Base-by-base conservation (phyloP, 2,113 vertebrate species). In the Neodontobutis hainanensis region DNA sequence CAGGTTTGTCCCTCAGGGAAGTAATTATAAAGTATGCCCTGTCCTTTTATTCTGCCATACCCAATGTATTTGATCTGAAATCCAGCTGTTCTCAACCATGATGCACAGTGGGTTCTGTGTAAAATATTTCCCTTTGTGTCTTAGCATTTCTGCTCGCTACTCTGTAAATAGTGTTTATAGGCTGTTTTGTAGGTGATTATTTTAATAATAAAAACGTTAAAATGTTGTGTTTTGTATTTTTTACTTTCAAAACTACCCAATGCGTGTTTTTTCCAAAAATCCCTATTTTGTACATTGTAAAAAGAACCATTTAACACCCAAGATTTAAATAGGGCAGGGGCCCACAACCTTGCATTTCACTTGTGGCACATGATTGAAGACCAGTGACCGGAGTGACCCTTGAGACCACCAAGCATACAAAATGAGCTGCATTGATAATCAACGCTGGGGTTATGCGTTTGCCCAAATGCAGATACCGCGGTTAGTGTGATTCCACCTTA, bases 111-210 rank as follows among this genome's bases (percentile, higher is more conserved):
- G 84, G 77, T 79, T 82, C 73, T 85, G 65, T 87, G 85, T 81
- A 87, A 70, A 82, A 81, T 81, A 82, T 70, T 19, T 77, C 64
- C 56, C 49, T 85, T 70, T 82, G 49, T 86, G 77, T 90, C 81
- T 84, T 75, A 85, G 78, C 80, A 48, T 90, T 70, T 68, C 69
- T 88, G 89, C 84, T 86, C 73, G 82, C 83, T 89, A 72, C 69
- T 68, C 56, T 93, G 92, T 94, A 93, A 83, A 93, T 93, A 93
- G 86, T 93, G 92, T 94, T 90, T 87, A 93, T 92, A 94, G 88
- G 87, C 80, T 81, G 83, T 91, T 93, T 94, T 92, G 89, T 92
- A 92, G 89, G 89, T 94, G 88, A 90, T 90, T 93, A 93, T 94
- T 94, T 94, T 93, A 93, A 91, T 94, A 93, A 93, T 92, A 93